These are phyloP conservation scores for Phainopepla nitens DNA, from an alignment of 2,113 vertebrate genomes.

Conservation along the genomic window DNA sequence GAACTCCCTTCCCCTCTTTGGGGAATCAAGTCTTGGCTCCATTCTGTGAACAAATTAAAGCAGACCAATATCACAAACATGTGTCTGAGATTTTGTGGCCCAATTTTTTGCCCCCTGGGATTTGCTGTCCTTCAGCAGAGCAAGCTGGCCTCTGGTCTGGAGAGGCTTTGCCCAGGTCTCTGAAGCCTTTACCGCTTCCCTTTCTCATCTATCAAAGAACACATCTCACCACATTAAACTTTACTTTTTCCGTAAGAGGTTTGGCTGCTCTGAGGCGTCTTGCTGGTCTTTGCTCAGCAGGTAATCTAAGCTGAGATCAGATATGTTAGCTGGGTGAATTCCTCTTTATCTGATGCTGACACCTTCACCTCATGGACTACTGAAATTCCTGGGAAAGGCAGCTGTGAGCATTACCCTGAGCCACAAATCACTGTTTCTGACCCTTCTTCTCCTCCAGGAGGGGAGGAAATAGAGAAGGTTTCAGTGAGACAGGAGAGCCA, in stretches of 20 bases:
- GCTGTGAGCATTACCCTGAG: constrained; percentile 24
- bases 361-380: constrained; percentile 36
- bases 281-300: not conserved
- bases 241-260: not conserved
- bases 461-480: constrained; percentile 24
- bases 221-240: not conserved
- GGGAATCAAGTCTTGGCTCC: not conserved
- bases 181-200: not conserved
- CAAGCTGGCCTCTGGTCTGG: not conserved
- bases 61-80: not conserved
- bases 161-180: not conserved
- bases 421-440: constrained; percentile 22
- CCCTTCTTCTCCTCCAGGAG: not conserved
- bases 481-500: not conserved
- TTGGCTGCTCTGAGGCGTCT: not conserved
- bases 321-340: constrained; percentile 15
- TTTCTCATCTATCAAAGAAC: not conserved
- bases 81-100: not conserved
- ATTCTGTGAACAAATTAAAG: not conserved
- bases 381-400: constrained; percentile 48
- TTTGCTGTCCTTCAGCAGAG: not conserved
- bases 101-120: not conserved
- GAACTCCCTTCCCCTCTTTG: not conserved
- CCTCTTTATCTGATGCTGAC: constrained; percentile 61
- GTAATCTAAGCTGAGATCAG: constrained; percentile 40